Evolutionary conservation across 2,888 invertebrate genomes (phyloP).

Genomic region (Scrobipalpa costella): DNA sequence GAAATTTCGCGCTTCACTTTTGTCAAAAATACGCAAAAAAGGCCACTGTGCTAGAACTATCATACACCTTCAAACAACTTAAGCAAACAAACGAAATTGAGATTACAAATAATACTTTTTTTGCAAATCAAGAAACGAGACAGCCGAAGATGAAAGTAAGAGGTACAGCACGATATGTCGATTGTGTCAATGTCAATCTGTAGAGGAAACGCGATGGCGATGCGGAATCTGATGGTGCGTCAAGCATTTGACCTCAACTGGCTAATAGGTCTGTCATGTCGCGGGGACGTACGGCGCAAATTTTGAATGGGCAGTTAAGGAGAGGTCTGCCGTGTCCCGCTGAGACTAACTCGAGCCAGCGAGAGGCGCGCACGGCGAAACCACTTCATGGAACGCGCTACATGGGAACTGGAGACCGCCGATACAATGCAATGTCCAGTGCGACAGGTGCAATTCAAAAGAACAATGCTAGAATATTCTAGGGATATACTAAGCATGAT

Average conservation of each 20-base stretch:
- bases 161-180: background rate
- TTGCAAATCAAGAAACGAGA: background rate
- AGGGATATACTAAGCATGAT: background rate
- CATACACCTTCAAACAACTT: background rate
- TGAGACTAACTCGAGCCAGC: slow-evolving; percentile 39
- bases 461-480: background rate
- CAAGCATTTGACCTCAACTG: slow-evolving; percentile 6
- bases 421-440: slow-evolving; percentile 39
- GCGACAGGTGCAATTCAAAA: slow-evolving; percentile 16
- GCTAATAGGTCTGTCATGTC: slow-evolving; percentile 16
- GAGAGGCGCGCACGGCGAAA: slow-evolving; percentile 44
- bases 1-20: background rate
- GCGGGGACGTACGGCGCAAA: slow-evolving; percentile 21
- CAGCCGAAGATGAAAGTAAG: slow-evolving; percentile 6
- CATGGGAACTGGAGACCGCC: slow-evolving; percentile 51
- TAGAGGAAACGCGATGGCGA: slow-evolving; percentile 5
- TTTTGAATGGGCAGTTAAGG: slow-evolving; percentile 28
- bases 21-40: slow-evolving; percentile 1
- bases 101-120: background rate
- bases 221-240: slow-evolving; percentile 19
- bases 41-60: background rate
- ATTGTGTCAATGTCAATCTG: slow-evolving; percentile 5
- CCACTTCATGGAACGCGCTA: slow-evolving; percentile 57
- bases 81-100: background rate
- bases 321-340: slow-evolving; percentile 13